Evolutionary conservation across 2,888 invertebrate species (phyloP), one percentile per base, ranked within the genome.

Genomic region (Zhengitettix transpicula): DNA sequence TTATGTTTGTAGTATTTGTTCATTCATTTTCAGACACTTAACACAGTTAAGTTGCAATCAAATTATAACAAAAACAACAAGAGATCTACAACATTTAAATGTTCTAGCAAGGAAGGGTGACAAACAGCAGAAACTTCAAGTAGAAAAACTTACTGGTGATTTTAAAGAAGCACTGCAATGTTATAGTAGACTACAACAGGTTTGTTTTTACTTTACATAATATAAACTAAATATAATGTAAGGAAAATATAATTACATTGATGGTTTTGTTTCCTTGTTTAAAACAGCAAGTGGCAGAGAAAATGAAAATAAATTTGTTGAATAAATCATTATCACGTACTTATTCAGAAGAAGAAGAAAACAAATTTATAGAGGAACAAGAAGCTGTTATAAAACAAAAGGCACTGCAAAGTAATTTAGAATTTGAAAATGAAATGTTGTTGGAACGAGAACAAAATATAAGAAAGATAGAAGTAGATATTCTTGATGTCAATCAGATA

Each of bases 401-500:
- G 17, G 64, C 67, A 10, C 65, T 69, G 10, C 71, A 72, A 9
- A 80, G 83, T 68, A 79, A 81, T 54, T 73, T 88, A 52, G 83
- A 87, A 67, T 89, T 89, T 69, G 87, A 90, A 70, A 84, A 87
- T 63, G 87, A 87, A 64, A 78, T 93, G 77, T 72, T 90, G 60
- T 67, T 85, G 47, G 93, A 94, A 67, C 80, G 88, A 56, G 89
- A 92, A 69, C 82, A 84, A 11, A 83, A 87, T 69, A 83, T 93
- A 64, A 80, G 80, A 67, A 82, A 84, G 70, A 86, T 94, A 56
- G 93, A 93, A 71, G 81, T 83, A 0, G 85, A 89, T 70, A 83
- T 91, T 58, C 72, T 91, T 62, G 90, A 92, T 71, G 85, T 90
- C 9, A 88, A 88, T 72, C 82, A 85, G 71, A 88, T 91, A 63